Conservation (phyloP, 1,140 invertebrate species). For the Eriosoma lanigerum region DNA sequence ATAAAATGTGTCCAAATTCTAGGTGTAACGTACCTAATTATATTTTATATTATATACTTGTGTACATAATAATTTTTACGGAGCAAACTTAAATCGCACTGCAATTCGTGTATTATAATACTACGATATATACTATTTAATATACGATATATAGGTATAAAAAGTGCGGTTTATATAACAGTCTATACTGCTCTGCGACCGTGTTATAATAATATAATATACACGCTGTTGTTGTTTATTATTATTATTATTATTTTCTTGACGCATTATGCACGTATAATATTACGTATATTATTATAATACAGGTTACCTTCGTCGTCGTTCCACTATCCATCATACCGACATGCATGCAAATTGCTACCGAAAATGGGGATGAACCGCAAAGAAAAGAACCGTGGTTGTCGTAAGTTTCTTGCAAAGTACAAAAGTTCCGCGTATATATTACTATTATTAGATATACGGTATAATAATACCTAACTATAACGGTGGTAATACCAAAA, state of each 20-base stretch:
- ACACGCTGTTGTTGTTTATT: neutral
- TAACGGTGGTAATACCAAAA: neutral
- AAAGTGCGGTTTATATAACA: too few species aligned
- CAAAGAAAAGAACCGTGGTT: conserved; percentile 1
- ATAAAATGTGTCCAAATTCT: too few species aligned
- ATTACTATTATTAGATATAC: neutral
- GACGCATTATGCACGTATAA: neutral
- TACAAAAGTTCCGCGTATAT: conserved; percentile 22
- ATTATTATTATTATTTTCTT: conserved; percentile 31
- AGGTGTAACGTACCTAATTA: too few species aligned
- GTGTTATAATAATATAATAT: too few species aligned
- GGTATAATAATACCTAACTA: neutral
- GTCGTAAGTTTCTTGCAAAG: conserved; percentile 3
- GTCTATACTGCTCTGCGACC: too few species aligned
- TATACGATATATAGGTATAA: too few species aligned
- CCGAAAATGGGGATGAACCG: neutral
- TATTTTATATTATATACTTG: too few species aligned
- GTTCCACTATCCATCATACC: neutral
- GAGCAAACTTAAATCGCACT: too few species aligned
- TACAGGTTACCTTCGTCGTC: too few species aligned
- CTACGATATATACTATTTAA: too few species aligned
- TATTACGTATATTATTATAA: neutral
- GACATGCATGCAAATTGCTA: conserved; percentile 13
- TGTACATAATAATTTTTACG: too few species aligned
- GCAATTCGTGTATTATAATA: too few species aligned